Conservation (phyloP, 2,797 vertebrate species). For the Chelonia mydas region DNA sequence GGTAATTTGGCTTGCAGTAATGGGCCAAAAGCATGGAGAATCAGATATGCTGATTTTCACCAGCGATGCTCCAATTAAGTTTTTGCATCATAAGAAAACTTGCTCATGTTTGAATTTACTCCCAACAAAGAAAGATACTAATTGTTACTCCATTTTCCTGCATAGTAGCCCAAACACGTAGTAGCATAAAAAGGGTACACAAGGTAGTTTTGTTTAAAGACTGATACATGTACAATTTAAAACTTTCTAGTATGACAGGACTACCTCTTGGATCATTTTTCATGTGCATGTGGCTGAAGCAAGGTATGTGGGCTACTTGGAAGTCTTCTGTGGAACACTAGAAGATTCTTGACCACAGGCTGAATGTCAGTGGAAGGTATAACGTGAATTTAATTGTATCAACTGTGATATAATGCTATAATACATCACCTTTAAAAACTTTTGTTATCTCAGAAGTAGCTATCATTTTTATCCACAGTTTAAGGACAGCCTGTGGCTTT, state of each 20-base stretch:
- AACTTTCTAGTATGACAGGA: constrained; percentile 17
- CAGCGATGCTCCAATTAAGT: background rate
- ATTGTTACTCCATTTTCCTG: constrained; percentile 37
- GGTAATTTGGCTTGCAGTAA: constrained; percentile 51
- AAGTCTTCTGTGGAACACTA: background rate
- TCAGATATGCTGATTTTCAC: background rate
- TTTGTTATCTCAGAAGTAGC: background rate
- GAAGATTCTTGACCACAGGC: background rate
- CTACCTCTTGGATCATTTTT: constrained; percentile 18
- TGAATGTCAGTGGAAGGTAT: background rate
- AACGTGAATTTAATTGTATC: constrained; percentile 1
- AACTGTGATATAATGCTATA: background rate
- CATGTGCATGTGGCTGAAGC: background rate
- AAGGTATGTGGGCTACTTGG: background rate
- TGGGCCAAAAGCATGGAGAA: constrained; percentile 45
- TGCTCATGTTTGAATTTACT: constrained; percentile 63
- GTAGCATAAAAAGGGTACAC: background rate
- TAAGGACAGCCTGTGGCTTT: background rate
- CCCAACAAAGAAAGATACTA: constrained; percentile 52
- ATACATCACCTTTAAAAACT: background rate
- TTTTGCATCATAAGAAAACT: constrained; percentile 42
- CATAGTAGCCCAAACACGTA: constrained; percentile 39
- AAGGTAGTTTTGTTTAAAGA: constrained; percentile 45
- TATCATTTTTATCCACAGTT: background rate
- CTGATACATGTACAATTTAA: background rate